These are phyloP conservation scores for Diplazon laetatorius DNA, from an alignment of 2,888 invertebrate species.

Conservation along the genomic window DNA sequence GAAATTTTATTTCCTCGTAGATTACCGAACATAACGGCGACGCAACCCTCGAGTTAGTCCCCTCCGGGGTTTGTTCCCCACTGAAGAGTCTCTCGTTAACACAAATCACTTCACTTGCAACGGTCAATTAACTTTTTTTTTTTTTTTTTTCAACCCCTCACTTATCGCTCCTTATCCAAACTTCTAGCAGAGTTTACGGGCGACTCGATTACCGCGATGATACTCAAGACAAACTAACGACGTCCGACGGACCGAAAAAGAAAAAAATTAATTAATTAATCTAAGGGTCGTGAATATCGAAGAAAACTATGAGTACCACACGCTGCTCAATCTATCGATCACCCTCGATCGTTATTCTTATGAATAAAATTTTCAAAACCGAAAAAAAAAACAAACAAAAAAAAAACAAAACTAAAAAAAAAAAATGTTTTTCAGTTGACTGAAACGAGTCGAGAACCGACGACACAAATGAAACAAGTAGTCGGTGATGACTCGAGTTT, in stretches of 20 bases:
- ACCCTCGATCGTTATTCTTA: no score
- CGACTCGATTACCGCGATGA: not conserved
- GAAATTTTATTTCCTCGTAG: not conserved
- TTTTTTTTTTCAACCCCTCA: not conserved
- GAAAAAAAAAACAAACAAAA: not conserved
- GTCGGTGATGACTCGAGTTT: slow-evolving; percentile 28
- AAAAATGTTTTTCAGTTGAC: slow-evolving; percentile 11
- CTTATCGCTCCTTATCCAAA: not conserved
- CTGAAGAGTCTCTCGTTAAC: not conserved
- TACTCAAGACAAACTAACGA: not conserved
- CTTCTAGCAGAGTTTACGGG: not conserved
- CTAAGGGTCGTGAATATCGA: not conserved
- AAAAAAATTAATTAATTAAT: not conserved
- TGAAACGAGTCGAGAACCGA: slow-evolving; percentile 2
- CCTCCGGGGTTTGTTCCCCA: no score
- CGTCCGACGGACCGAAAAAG: no score
- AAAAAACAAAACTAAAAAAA: not conserved
- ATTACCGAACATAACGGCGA: not conserved
- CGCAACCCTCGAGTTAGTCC: no score
- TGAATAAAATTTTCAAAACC: not conserved
- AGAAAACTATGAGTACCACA: not conserved
- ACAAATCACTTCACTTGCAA: slow-evolving; percentile 5
- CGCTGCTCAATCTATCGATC: not conserved
- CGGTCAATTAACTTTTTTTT: not conserved
- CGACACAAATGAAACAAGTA: slow-evolving; percentile 38